Evolutionary conservation across 2,888 invertebrate genomes (phyloP), one percentile per base, ranked within the genome.

Genomic region (Pycnomerus fuliginosus): DNA sequence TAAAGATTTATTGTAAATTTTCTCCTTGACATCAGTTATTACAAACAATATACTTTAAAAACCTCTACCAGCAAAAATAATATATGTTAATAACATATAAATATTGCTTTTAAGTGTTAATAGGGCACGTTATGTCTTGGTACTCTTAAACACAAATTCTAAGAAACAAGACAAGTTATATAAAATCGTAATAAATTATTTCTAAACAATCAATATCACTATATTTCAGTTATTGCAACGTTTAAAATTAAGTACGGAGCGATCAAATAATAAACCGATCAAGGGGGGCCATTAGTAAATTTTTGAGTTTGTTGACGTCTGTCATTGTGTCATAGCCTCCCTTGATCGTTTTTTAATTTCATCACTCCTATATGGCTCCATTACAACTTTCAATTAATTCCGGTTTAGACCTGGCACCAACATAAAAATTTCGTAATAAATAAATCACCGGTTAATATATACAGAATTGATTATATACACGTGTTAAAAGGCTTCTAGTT

Each of bases 11-110:
- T n/a, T n/a, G n/a, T n/a, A n/a, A n/a, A n/a, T n/a, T n/a, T n/a
- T n/a, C n/a, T n/a, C n/a, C n/a, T n/a, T n/a, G n/a, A n/a, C n/a
- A n/a, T n/a, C n/a, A n/a, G n/a, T n/a, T 25, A 37, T 29, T 43
- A 40, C 27, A 22, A 31, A 38, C 32, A 44, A 30, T 40, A 45
- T 45, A 29, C 39, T 30, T 24, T 38, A 46, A 47, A 42, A 47
- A 34, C 62, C 58, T 54, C 55, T 59, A 58, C 63, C 62, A 62
- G 61, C 63, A 64, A 62, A 61, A 57, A 60, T 56, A 55, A 57
- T 63, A 61, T 61, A 62, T 64, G 55, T 61, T 59, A 56, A 53
- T 48, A 58, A 62, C 61, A 64, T 61, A 63, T 51, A 53, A 58
- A 52, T 60, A 62, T 62, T 64, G 64, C 64, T 61, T 59, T 31